phyloP scores from a whole-genome alignment of 2,113 vertebrate species.

The Litocranius walleri region DNA sequence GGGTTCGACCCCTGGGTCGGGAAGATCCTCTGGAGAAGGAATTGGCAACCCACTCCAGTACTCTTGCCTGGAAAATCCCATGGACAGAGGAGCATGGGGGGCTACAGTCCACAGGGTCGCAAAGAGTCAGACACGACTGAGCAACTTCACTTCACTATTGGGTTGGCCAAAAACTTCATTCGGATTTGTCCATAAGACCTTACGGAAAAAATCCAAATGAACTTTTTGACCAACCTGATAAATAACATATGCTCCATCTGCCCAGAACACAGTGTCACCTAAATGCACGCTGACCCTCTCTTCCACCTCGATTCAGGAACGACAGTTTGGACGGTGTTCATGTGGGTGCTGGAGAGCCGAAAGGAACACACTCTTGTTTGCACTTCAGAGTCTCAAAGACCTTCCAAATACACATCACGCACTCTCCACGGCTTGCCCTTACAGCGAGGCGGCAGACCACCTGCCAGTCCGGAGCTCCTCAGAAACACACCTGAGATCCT shows the following conservation, averaged over 20 bases:
- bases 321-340: accelerated
- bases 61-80: too few species aligned
- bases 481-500: neutral
- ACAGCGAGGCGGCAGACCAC: accelerated
- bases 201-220: neutral
- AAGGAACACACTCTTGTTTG: accelerated
- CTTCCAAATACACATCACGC: accelerated
- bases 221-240: neutral
- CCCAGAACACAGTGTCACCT: neutral
- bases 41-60: too few species aligned
- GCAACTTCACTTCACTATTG: neutral
- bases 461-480: neutral
- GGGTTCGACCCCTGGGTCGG: too few species aligned
- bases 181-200: neutral
- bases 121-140: too few species aligned
- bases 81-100: too few species aligned
- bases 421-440: neutral
- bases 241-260: neutral
- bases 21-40: too few species aligned
- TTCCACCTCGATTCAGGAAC: accelerated
- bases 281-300: accelerated
- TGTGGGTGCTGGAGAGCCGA: accelerated
- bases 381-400: neutral
- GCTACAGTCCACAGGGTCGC: too few species aligned
- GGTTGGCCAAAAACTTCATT: neutral